Evolutionary conservation across 2,113 vertebrate species (phyloP).

Genomic region (Pelusios castaneus): DNA sequence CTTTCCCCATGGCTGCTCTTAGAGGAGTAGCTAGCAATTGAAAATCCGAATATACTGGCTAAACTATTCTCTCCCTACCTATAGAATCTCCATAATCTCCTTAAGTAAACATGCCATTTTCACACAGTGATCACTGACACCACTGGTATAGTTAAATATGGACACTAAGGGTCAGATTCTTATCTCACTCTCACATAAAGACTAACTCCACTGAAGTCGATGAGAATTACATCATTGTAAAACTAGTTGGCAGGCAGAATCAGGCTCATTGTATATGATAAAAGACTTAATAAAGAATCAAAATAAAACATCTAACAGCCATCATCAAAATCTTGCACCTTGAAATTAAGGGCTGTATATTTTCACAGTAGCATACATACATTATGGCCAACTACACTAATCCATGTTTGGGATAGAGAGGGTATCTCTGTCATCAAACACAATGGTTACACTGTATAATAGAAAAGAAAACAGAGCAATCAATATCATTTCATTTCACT

Average conservation of each 20-base stretch:
- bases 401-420: too few species aligned
- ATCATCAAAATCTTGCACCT: background rate
- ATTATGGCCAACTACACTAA: background rate
- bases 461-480: background rate
- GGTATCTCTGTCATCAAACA: background rate
- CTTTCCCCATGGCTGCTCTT: background rate
- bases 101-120: background rate
- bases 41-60: background rate
- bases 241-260: background rate
- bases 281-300: background rate
- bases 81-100: background rate
- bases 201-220: background rate
- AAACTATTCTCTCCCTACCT: background rate
- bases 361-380: background rate
- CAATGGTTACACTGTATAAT: background rate
- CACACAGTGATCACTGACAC: background rate
- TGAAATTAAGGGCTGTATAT: background rate
- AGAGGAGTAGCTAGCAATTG: background rate
- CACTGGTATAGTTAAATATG: background rate
- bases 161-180: background rate
- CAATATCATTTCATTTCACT: background rate
- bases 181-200: background rate
- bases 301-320: background rate
- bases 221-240: background rate
- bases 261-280: background rate